Base-by-base conservation (phyloP, 1,140 invertebrate genomes). In the Danaus melanippus region DNA sequence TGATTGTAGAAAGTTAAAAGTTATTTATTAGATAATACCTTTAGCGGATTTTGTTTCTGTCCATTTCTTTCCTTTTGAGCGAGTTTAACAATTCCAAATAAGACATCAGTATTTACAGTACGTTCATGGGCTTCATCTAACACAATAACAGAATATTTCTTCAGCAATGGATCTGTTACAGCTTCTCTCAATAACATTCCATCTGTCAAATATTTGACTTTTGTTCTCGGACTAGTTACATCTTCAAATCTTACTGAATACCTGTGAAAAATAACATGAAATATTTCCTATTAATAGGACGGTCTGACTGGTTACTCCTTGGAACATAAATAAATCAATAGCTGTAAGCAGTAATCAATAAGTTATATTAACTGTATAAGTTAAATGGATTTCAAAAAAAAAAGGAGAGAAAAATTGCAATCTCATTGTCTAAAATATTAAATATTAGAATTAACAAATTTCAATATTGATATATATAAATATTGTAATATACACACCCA, bases 81-180 rank as follows among this genome's bases (percentile, higher is more conserved):
- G 62, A 91, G 84, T 87, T 96, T 95, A 0, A 97, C 92, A 63
- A 98, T 93, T 10, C 95, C 96, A 87, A 98, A 94, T 4, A 99
- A 84, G 9, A 98, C 91, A 89, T 99, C 97, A 9, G 96, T 98
- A 66, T 95, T 93, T 5, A 98, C 91, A 2, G 96, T 97, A 50
- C 97, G 88, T 87, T 99, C 97, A 80, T 99, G 97, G 58, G 96
- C 97, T 87, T 99, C 97, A 87, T 99, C 97, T 17, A 99, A 84
- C 58, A 99, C 94, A 9, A 99, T 90, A 17, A 96, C 87, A 11
- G 91, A 92, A 80, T 99, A 99, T 60, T 91, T 91, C 50, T 88
- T 90, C 4, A 95, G 70, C 11, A 92, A 80, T 43, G 90, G 90
- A 80, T 95, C 93, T 56, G 81, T 77, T 76, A 97, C 93, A 2